These are phyloP conservation scores for Phoeniculus purpureus DNA, from an alignment of 2,797 vertebrate genomes.

Conservation along the genomic window DNA sequence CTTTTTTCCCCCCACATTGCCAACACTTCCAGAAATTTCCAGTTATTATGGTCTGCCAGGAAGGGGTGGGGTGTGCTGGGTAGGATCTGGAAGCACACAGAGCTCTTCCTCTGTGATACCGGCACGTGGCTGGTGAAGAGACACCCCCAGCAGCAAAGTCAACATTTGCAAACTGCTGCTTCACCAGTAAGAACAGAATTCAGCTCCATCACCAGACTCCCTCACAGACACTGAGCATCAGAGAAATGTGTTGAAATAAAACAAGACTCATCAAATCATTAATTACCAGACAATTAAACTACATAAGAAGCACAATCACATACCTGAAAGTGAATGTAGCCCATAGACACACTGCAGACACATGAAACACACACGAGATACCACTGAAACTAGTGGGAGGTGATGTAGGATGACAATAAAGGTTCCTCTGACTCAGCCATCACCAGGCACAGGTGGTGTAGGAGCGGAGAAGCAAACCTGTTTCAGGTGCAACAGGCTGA, in stretches of 20 bases:
- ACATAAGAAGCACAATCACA: background rate
- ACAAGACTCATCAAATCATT: background rate
- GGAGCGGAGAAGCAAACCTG: background rate
- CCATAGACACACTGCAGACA: background rate
- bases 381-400: background rate
- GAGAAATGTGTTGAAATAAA: background rate
- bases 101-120: background rate
- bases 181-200: background rate
- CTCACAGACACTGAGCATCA: background rate
- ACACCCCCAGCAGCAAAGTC: background rate
- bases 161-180: background rate
- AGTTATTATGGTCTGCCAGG: background rate
- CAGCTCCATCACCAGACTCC: background rate
- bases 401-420: background rate
- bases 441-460: background rate
- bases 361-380: background rate
- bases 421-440: slow-evolving; percentile 3
- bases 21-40: background rate
- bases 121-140: background rate
- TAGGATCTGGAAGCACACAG: background rate
- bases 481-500: background rate
- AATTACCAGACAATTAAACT: background rate
- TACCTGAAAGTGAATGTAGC: background rate
- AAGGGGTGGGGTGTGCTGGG: background rate
- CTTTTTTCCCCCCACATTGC: background rate